phyloP scores from a whole-genome alignment of 2,888 invertebrate genomes.

The Catocala sponsa region DNA sequence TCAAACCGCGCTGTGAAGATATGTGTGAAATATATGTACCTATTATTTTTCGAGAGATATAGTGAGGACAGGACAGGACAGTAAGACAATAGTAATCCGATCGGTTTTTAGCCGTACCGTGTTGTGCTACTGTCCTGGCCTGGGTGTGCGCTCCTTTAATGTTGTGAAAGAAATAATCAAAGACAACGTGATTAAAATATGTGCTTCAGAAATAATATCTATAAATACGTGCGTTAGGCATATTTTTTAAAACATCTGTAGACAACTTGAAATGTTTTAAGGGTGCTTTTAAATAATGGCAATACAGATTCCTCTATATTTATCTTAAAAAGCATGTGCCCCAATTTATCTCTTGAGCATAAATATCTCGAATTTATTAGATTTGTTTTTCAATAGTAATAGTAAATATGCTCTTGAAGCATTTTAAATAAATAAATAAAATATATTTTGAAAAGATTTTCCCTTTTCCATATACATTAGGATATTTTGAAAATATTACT shows the following conservation, averaged over 20 bases:
- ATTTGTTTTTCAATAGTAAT: slow-evolving; percentile 28
- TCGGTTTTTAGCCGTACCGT: neutral
- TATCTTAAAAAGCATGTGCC: slow-evolving; percentile 31
- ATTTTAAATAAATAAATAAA: slow-evolving; percentile 13
- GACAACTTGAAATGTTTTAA: slow-evolving; percentile 15
- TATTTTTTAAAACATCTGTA: slow-evolving; percentile 5
- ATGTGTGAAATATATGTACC: slow-evolving; percentile 4
- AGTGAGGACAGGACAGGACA: too few species aligned
- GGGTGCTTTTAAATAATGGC: slow-evolving; percentile 44
- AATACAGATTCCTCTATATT: slow-evolving; percentile 19
- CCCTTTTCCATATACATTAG: slow-evolving; percentile 28
- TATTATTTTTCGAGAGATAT: too few species aligned
- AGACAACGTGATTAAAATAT: neutral
- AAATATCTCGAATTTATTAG: slow-evolving; percentile 36
- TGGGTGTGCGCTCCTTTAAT: neutral
- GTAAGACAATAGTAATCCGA: too few species aligned
- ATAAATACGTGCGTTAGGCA: slow-evolving; percentile 4
- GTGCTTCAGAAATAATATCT: slow-evolving; percentile 31
- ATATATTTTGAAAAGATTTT: slow-evolving; percentile 20
- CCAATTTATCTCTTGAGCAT: slow-evolving; percentile 29
- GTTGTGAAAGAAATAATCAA: neutral
- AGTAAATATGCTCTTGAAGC: slow-evolving; percentile 21
- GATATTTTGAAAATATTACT: slow-evolving; percentile 28
- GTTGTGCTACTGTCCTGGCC: neutral
- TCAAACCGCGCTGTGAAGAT: slow-evolving; percentile 45